phyloP scores from a whole-genome alignment of 2,888 invertebrate genomes.

The Chelonus formosanus region DNA sequence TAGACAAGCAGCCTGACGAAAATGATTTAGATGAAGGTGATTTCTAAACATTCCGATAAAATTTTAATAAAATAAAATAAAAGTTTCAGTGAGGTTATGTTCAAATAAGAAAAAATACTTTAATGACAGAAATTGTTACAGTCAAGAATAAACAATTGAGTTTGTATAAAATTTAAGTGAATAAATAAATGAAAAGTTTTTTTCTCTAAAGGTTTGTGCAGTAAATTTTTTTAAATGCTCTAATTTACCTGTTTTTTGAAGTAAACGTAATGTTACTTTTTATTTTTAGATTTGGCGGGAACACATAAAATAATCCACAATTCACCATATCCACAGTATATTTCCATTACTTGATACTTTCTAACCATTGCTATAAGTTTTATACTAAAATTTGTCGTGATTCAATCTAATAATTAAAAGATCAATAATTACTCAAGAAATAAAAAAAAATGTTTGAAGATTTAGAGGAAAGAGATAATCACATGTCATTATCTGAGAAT shows the following conservation, averaged over 20 bases:
- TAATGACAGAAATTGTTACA: not conserved
- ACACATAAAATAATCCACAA: not conserved
- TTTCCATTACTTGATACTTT: too few species aligned
- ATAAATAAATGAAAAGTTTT: too few species aligned
- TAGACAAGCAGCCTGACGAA: constrained; percentile 59
- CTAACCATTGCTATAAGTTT: too few species aligned
- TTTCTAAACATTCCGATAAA: constrained; percentile 30
- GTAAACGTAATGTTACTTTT: not conserved
- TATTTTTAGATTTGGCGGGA: constrained; percentile 27
- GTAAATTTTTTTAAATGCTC: too few species aligned
- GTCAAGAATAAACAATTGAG: not conserved
- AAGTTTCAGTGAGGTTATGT: constrained; percentile 23
- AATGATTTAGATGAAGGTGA: constrained; percentile 61
- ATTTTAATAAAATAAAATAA: constrained; percentile 23
- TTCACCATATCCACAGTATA: too few species aligned
- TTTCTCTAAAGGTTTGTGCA: too few species aligned
- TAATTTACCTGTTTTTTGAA: too few species aligned
- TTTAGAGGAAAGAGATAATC: constrained; percentile 34
- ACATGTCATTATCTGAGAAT: constrained; percentile 29
- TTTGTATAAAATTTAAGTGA: not conserved
- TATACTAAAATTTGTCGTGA: too few species aligned
- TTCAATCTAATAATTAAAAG: not conserved
- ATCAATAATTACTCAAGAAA: not conserved
- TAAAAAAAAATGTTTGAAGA: constrained; percentile 27
- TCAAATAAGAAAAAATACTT: not conserved